A percentile compares a stretch with the other conserved stretches of the same genome.
These are phyloP conservation scores for Scomber colias DNA, from an alignment of 2,113 vertebrate genomes.

Conservation along the genomic window DNA sequence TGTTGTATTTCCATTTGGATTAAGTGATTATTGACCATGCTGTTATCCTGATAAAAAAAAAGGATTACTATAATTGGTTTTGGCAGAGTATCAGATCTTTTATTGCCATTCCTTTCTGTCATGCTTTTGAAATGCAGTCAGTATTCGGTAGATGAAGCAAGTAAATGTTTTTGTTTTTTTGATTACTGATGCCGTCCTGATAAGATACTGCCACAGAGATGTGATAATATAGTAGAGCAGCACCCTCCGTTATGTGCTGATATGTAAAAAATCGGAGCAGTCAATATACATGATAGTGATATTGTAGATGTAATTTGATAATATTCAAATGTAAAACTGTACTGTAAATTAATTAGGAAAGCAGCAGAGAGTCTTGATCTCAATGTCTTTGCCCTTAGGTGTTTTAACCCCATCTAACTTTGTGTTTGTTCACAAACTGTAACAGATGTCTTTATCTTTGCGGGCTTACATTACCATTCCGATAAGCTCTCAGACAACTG, in stretches of 20 bases:
- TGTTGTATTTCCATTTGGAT: background rate
- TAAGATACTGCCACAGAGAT: background rate
- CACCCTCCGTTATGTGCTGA: background rate
- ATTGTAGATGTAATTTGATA: background rate
- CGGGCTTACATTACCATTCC: constrained; percentile 18
- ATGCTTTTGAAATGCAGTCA: background rate
- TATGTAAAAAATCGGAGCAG: background rate
- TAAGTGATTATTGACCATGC: background rate
- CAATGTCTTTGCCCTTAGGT: constrained; percentile 27
- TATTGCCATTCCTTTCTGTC: background rate
- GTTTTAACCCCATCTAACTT: constrained; percentile 30
- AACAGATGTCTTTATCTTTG: constrained; percentile 38
- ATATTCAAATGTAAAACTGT: background rate
- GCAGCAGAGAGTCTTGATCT: background rate
- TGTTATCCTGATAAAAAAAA: constrained; percentile 6
- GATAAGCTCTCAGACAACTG: constrained; percentile 49
- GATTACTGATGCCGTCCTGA: background rate
- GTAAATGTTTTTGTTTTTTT: background rate
- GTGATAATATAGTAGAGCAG: no score
- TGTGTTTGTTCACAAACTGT: constrained; percentile 26
- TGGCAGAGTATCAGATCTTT: background rate
- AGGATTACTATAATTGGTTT: background rate
- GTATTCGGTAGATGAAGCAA: background rate
- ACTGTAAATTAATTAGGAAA: background rate
- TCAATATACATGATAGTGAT: background rate